These are phyloP conservation scores for Ennomos quercinarius DNA, from an alignment of 2,888 invertebrate species.

Conservation along the genomic window DNA sequence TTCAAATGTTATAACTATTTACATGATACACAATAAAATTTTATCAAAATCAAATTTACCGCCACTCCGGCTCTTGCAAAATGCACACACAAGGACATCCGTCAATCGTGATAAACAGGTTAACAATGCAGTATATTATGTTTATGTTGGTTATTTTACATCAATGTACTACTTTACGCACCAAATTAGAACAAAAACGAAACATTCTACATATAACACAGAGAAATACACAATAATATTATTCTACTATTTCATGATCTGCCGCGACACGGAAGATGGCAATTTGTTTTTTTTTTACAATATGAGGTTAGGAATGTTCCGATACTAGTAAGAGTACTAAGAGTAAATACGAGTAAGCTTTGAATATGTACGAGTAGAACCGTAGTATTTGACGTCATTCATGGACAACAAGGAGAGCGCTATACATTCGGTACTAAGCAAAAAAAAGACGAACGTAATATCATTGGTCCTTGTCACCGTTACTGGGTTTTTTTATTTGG, in stretches of 20 bases:
- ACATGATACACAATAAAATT: constrained; percentile 61
- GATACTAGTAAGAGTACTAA: no score
- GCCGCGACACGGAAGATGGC: constrained; percentile 31
- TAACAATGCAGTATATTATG: constrained; percentile 69
- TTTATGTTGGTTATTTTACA: constrained; percentile 28
- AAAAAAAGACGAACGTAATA: no score
- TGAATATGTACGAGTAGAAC: no score
- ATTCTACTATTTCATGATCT: constrained; percentile 11
- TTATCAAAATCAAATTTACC: constrained; percentile 78
- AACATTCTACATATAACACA: constrained; percentile 13
- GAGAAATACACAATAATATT: constrained; percentile 18
- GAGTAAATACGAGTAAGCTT: no score
- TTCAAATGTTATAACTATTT: constrained; percentile 40
- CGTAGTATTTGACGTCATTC: no score
- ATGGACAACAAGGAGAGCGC: no score
- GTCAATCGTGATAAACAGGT: constrained; percentile 83
- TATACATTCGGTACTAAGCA: no score
- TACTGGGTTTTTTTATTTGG: no score
- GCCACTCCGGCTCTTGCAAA: constrained; percentile 79
- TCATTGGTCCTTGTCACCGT: no score
- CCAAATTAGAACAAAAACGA: constrained; percentile 3
- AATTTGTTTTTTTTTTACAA: constrained; percentile 26
- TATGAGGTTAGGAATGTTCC: no score
- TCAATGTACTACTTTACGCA: constrained; percentile 2
- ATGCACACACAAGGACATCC: constrained; percentile 83